phyloP scores from a whole-genome alignment of 2,797 vertebrate genomes.

The Acanthurus leucopareius region DNA sequence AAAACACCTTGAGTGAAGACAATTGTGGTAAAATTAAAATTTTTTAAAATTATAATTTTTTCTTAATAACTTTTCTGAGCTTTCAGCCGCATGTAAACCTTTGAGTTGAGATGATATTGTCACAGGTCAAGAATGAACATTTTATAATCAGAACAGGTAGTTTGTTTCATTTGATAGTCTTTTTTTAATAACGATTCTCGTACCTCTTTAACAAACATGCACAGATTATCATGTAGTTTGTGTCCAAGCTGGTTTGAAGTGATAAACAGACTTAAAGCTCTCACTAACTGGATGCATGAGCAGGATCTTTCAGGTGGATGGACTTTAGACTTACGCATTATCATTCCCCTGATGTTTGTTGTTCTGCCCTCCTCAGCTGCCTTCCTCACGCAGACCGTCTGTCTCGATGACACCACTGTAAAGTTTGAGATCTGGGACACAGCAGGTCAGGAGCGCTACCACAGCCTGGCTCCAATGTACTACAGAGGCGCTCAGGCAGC shows the following conservation, averaged over 20 bases:
- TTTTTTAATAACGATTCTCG: background rate
- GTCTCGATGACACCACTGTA: constrained; percentile 95
- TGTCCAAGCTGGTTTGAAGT: background rate
- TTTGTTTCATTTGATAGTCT: background rate
- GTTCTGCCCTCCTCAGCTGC: constrained; percentile 85
- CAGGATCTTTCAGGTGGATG: background rate
- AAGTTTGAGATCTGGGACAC: constrained; percentile 99
- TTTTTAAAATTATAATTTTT: too few relatives aligned
- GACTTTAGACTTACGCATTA: background rate
- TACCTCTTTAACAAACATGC: background rate
- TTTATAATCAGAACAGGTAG: background rate
- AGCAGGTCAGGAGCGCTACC: constrained; percentile 95
- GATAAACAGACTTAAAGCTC: too few relatives aligned
- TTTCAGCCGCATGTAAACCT: background rate
- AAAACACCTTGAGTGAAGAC: too few relatives aligned
- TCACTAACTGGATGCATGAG: background rate
- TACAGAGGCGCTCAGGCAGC: constrained; percentile 96
- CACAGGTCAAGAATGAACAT: background rate
- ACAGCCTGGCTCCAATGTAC: constrained; percentile 98
- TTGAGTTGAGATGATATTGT: background rate
- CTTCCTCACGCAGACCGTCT: constrained; percentile 97
- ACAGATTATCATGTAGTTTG: background rate
- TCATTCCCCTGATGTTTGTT: background rate
- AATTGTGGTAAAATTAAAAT: too few relatives aligned
- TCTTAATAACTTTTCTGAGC: background rate